Evolutionary conservation across 2,113 vertebrate species (phyloP).

Genomic region (Grantiella picta): DNA sequence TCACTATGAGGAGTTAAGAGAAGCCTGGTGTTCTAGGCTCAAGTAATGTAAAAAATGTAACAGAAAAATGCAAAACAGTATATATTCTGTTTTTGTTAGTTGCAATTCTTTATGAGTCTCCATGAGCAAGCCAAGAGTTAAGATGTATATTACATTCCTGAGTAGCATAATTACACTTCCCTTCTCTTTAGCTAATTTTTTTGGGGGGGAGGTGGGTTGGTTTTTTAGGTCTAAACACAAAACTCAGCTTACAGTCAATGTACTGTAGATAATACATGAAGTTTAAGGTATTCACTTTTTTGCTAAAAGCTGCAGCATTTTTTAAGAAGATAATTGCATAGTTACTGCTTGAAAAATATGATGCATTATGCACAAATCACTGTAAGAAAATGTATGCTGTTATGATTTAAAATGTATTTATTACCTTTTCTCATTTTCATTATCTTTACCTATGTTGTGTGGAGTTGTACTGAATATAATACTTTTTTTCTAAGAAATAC

Average conservation of each 20-base stretch:
- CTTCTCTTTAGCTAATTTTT: neutral
- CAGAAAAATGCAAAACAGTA: neutral
- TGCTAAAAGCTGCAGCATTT: neutral
- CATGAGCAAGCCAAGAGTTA: neutral
- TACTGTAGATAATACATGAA: neutral
- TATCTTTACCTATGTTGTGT: neutral
- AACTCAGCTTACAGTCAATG: neutral
- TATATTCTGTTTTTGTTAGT: neutral
- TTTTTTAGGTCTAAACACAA: neutral
- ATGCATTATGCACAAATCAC: neutral
- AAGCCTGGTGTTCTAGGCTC: neutral
- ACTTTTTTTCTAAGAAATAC: neutral
- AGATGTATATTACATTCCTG: neutral
- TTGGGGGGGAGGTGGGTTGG: rapidly evolving
- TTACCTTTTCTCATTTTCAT: neutral
- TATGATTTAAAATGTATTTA: neutral
- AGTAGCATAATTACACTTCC: neutral
- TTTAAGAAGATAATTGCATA: neutral
- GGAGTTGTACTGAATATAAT: neutral
- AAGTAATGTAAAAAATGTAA: neutral
- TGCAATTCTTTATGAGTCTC: neutral
- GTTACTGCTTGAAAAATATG: neutral
- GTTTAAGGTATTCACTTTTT: neutral
- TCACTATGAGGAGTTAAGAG: neutral
- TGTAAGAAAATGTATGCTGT: neutral